A percentile compares a stretch with the other conserved stretches of the same genome.
Conservation (phyloP, 2,113 vertebrate species). For the Ailuropoda melanoleuca region DNA sequence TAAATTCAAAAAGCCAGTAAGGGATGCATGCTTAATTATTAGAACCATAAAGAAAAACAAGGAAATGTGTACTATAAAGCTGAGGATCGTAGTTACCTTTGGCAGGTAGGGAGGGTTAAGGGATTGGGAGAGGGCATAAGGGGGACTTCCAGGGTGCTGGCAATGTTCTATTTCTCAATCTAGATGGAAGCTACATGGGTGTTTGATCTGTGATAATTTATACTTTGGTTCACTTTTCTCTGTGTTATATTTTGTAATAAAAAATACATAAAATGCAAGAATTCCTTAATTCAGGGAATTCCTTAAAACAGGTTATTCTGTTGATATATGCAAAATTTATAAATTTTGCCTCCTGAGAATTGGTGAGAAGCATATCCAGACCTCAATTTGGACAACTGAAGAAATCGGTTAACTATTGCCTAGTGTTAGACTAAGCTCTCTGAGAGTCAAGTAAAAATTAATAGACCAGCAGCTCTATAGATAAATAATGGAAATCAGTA, state of each 20-base stretch:
- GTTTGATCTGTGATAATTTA: not conserved
- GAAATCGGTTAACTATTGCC: conserved; percentile 12
- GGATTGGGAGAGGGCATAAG: not conserved
- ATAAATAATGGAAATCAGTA: conserved; percentile 5
- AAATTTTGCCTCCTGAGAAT: not conserved
- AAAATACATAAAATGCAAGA: not conserved
- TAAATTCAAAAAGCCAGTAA: not conserved
- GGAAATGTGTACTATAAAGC: not conserved
- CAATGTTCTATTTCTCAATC: not conserved
- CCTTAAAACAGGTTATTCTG: not conserved
- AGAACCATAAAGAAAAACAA: conserved; percentile 31
- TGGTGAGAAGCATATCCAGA: not conserved
- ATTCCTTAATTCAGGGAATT: not conserved
- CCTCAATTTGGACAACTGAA: not conserved
- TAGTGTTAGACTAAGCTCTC: not conserved
- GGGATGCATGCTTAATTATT: not conserved
- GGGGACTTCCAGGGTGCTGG: not conserved
- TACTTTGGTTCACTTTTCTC: not conserved
- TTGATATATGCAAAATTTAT: not conserved
- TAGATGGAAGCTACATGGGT: not conserved
- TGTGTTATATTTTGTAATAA: conserved; percentile 25
- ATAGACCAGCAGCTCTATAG: not conserved
- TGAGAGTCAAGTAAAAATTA: conserved; percentile 14
- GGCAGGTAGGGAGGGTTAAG: not conserved
- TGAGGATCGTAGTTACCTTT: not conserved